Evolutionary conservation across 1,140 invertebrate genomes (phyloP).

Genomic region (Tetramorium alpestre): DNA sequence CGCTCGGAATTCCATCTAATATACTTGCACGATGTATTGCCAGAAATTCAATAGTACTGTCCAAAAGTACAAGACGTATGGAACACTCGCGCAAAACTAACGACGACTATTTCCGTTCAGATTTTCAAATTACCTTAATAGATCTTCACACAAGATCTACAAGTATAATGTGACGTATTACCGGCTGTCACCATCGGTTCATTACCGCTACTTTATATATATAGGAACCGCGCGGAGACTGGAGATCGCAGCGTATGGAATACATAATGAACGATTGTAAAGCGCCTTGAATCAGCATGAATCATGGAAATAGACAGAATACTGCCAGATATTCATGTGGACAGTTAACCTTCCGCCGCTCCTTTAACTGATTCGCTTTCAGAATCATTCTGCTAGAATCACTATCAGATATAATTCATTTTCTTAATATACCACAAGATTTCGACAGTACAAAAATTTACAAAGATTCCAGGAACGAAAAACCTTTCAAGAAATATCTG

Average conservation of each 20-base stretch:
- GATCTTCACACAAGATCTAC: not conserved
- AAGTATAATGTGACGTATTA: not conserved
- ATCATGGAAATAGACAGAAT: constrained; percentile 22
- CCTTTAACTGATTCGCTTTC: not conserved
- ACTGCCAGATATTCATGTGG: not conserved
- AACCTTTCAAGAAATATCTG: not conserved
- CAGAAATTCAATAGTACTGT: not conserved
- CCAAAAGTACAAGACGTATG: not conserved
- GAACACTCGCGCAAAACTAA: not conserved
- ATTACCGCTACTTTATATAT: constrained; percentile 31
- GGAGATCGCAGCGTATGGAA: not conserved
- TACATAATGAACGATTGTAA: constrained; percentile 44
- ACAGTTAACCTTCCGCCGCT: not conserved
- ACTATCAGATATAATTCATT: not conserved
- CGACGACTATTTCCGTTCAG: not conserved
- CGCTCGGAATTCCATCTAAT: not conserved
- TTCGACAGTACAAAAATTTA: not conserved
- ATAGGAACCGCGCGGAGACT: not conserved
- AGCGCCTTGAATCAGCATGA: constrained; percentile 7
- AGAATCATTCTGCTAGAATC: not conserved
- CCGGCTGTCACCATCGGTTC: not conserved
- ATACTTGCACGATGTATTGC: not conserved
- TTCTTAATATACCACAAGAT: not conserved
- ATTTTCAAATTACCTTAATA: not conserved
- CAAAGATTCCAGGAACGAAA: not conserved